These are phyloP conservation scores for Terrapene triunguis DNA, from an alignment of 2,113 vertebrate genomes.

Conservation along the genomic window DNA sequence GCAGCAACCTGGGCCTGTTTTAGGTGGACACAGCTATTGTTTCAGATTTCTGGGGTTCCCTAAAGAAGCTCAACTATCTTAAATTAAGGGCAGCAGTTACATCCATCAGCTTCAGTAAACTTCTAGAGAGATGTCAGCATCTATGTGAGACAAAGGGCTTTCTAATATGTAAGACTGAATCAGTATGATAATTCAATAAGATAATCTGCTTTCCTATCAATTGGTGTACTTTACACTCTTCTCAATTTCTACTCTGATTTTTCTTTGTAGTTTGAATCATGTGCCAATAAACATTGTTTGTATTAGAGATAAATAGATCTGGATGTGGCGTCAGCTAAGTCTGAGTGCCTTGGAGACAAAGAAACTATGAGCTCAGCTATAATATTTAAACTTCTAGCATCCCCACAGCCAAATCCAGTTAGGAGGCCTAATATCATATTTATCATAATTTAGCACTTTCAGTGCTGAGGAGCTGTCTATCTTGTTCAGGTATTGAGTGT, in stretches of 20 bases:
- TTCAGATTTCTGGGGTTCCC: too few species aligned
- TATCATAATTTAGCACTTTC: not conserved
- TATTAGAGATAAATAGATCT: not conserved
- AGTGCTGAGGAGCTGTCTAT: too few species aligned
- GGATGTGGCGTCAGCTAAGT: not conserved
- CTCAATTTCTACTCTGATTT: not conserved
- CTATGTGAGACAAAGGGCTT: not conserved
- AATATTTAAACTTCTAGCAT: too few species aligned
- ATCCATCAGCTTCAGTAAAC: not conserved
- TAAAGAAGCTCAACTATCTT: too few species aligned
- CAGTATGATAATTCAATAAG: too few species aligned
- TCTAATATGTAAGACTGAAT: not conserved
- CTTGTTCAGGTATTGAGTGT: not conserved
- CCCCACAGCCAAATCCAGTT: too few species aligned
- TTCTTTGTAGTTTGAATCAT: not conserved
- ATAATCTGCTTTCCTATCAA: not conserved
- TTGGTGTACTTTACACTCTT: not conserved
- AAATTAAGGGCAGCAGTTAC: too few species aligned
- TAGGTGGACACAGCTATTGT: too few species aligned
- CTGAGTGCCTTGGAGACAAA: not conserved
- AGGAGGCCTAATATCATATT: not conserved
- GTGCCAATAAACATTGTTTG: not conserved
- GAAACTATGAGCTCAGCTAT: too few species aligned
- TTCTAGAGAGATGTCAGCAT: not conserved
- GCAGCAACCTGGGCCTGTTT: too few species aligned